Percentiles rank a stretch among this genome's conserved stretches.
phyloP scores from a whole-genome alignment of 2,113 vertebrate genomes.

The Siniperca chuatsi region DNA sequence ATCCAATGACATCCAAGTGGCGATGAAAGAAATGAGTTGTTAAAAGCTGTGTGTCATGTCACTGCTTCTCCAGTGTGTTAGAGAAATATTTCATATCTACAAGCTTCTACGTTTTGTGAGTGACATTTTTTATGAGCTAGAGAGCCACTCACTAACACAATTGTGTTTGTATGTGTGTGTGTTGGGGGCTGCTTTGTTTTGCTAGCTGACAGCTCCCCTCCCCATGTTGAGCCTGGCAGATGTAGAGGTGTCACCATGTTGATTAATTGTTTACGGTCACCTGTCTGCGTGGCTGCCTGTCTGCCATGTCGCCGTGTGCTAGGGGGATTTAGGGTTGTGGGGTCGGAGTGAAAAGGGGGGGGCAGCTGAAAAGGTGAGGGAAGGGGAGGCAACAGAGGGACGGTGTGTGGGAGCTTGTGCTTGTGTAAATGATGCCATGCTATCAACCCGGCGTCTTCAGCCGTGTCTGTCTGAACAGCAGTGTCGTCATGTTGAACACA shows the following conservation, averaged over 20 bases:
- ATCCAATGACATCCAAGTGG: constrained; percentile 15
- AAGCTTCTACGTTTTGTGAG: constrained; percentile 53
- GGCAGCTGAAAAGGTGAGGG: constrained; percentile 55
- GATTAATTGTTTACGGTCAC: constrained; percentile 90
- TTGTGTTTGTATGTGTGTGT: constrained; percentile 49
- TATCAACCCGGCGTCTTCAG: constrained; percentile 74
- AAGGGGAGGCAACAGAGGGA: constrained; percentile 60
- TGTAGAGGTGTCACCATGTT: constrained; percentile 90
- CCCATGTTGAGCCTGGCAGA: constrained; percentile 85
- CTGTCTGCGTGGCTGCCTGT: constrained; percentile 84
- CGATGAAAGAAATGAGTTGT: constrained; percentile 74
- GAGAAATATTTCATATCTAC: constrained; percentile 70
- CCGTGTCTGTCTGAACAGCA: constrained; percentile 83
- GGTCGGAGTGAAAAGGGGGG: constrained; percentile 66
- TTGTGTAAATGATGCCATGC: constrained; percentile 62
- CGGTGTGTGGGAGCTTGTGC: constrained; percentile 43
- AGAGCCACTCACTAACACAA: constrained; percentile 29
- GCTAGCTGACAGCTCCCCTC: constrained; percentile 85
- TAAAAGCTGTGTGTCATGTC: constrained; percentile 69
- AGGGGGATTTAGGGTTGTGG: constrained; percentile 76
- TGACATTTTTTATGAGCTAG: constrained; percentile 69
- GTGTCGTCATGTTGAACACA: constrained; percentile 82
- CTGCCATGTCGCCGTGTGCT: constrained; percentile 82
- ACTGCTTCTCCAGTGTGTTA: constrained; percentile 30
- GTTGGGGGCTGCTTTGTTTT: constrained; percentile 78